A percentile compares a stretch with the other conserved stretches of the same genome.
Conservation (phyloP, 2,797 vertebrate species). For the Sphaeramia orbicularis region DNA sequence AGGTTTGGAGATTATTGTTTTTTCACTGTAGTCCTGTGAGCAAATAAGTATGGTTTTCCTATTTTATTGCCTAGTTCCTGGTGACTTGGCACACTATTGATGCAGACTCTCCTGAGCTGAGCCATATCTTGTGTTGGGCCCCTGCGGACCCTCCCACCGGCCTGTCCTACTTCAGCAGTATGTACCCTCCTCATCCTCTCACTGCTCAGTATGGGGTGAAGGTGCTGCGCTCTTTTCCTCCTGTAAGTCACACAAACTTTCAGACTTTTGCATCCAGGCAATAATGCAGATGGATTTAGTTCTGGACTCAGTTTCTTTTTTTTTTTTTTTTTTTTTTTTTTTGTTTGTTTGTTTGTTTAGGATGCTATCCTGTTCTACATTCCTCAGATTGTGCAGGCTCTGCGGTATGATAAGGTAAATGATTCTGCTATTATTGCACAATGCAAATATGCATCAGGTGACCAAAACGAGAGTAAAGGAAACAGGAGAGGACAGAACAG, state of each 20-base stretch:
- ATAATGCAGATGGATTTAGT: no score
- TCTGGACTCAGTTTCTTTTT: no score
- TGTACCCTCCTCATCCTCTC: slow-evolving; percentile 97
- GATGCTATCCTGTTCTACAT: slow-evolving; percentile 99
- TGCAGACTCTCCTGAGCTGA: slow-evolving; percentile 96
- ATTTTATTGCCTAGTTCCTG: slow-evolving; percentile 86
- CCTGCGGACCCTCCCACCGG: slow-evolving; percentile 95
- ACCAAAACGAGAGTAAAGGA: no score
- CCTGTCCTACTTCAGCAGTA: slow-evolving; percentile 97
- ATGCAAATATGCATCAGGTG: no score
- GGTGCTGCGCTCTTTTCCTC: slow-evolving; percentile 96
- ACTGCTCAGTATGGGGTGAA: slow-evolving; percentile 97
- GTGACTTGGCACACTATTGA: slow-evolving; percentile 99
- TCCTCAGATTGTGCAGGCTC: slow-evolving; percentile 97
- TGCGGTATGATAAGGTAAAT: slow-evolving; percentile 96
- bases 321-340: no score
- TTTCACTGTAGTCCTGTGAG: background rate
- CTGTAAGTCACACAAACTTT: slow-evolving; percentile 81
- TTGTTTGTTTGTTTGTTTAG: slow-evolving; percentile 68
- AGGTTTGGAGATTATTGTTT: background rate
- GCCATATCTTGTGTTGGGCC: slow-evolving; percentile 96
- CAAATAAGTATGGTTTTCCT: background rate
- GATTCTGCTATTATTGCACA: background rate
- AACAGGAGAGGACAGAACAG: background rate
- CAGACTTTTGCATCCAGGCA: no score